phyloP scores from a whole-genome alignment of 2,888 invertebrate species.

The Campopleginae sp. region DNA sequence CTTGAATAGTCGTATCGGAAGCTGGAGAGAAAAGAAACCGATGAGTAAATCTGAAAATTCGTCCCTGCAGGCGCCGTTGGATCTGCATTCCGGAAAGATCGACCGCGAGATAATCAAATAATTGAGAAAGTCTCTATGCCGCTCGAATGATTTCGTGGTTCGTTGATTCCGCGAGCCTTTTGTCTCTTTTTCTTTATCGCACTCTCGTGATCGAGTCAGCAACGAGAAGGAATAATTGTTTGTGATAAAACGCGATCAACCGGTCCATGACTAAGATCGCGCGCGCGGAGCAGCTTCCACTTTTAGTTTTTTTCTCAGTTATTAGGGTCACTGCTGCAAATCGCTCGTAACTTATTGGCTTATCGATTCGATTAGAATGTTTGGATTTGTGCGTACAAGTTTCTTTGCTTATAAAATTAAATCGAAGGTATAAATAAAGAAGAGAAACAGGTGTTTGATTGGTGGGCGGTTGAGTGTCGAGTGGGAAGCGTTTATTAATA shows the following conservation, averaged over 20 bases:
- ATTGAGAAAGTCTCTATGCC: not conserved
- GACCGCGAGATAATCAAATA: not conserved
- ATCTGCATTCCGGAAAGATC: not conserved
- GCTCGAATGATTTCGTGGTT: not conserved
- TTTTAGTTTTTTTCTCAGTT: slow-evolving; percentile 32
- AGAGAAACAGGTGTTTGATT: not conserved
- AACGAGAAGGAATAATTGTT: slow-evolving; percentile 22
- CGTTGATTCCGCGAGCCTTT: slow-evolving; percentile 44
- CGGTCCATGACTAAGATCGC: slow-evolving; percentile 54
- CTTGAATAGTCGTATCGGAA: slow-evolving; percentile 23
- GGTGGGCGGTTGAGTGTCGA: not conserved
- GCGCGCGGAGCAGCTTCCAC: not conserved
- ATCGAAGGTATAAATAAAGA: not conserved
- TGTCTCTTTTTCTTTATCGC: slow-evolving; percentile 42
- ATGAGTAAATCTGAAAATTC: slow-evolving; percentile 59
- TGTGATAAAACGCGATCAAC: slow-evolving; percentile 37
- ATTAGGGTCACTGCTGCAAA: slow-evolving; percentile 21
- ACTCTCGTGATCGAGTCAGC: not conserved
- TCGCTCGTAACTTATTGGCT: not conserved
- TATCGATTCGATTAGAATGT: slow-evolving; percentile 9
- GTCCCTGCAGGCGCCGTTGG: not conserved
- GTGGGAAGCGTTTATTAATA: not conserved
- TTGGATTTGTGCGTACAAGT: not conserved
- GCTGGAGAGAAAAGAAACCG: slow-evolving; percentile 64
- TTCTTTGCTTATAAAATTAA: not conserved